Base-by-base conservation (phyloP, 2,797 vertebrate genomes). In the Heliangelus exortis region DNA sequence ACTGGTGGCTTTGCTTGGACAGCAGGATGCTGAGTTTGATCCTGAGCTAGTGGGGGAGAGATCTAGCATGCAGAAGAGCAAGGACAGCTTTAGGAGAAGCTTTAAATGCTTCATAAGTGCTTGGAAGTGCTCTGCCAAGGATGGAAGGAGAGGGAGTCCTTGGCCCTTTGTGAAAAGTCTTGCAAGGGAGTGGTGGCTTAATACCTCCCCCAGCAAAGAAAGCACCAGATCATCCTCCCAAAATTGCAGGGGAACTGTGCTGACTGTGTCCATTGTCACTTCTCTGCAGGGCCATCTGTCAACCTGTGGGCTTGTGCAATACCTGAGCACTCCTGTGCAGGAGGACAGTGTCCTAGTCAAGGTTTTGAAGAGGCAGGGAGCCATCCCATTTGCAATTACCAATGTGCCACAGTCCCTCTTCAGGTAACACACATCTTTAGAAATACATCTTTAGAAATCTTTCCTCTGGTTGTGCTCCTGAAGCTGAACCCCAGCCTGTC, bases 351-450 rank as follows among this genome's bases (percentile, higher is more conserved):
- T 99, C 54, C 54, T 99, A 29, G 98, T 99, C 59, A 90, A 98
- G 74, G 98, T 98, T 50, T 90, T 99, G 91, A 99, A 98, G 97
- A 98, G 74, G 80, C 99, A 99, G 87, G 98, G 98, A 55, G 99
- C 98, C 17, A 97, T 99, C 96, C 98, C 98, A 3, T 99, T 99
- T 81, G 97, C 98, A 81, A 98, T 98, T 96, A 99, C 99, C 90
- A 99, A 99, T 28, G 12, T 99, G 36, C 97, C 98, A 0, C 99
- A 99, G 67, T 96, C 94, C 7, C 92, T 99, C 19, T 57, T 98
- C n/a, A 98, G 39, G 98, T 99, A 96, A 94, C 16, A 33, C 4
- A 31, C 5, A 33, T 31, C 12, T 22, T 25, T 36, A 45, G 31
- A 81, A 66, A 55, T 4, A 31, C 5, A 33, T 31, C 12, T 20